Evolutionary conservation across 2,888 invertebrate species (phyloP), one percentile per base, ranked within the genome.

Genomic region (Cosmorhoe ocellata): DNA sequence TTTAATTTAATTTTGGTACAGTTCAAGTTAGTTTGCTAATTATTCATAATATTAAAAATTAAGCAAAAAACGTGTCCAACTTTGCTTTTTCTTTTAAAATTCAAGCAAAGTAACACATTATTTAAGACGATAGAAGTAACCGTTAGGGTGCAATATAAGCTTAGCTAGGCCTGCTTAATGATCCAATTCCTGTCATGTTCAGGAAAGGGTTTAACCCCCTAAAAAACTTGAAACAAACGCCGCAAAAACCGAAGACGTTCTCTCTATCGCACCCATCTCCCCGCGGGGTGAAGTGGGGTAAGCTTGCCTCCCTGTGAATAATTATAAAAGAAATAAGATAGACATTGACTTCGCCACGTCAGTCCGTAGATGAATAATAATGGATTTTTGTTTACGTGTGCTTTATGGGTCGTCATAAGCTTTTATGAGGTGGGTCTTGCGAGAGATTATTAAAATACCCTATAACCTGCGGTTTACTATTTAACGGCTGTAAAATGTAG

Each of bases 241-340:
- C 85, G 88, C 89, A 89, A 90, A 89, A 89, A 89, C 90, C 90
- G 83, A 90, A 90, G 89, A 90, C 88, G 89, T 81, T 81, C 78
- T 77, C 76, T 79, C 79, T 77, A 76, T 75, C 79, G 73, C 74
- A 67, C 79, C 78, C 69, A 38, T 33, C 69, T 69, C 64, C 69
- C 77, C 74, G 66, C 64, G 66, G 77, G 65, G 61, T 64, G 61
- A 51, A 9, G 30, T 18, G 51, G 51, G 41, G 50, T 40, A 50
- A 24, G 36, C 24, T 24, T 46, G 77, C 77, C 70, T 10, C 42
- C 67, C 77, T 74, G 79, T 88, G 89, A 89, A 89, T 90, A 90
- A 90, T 90, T 90, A 90, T 87, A 88, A 89, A 90, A 90, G 89
- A 90, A 89, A 89, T 89, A 89, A 89, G 88, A 90, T 87, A 89